Percentiles rank a stretch among this genome's conserved stretches.
phyloP scores from a whole-genome alignment of 2,888 invertebrate genomes.

The Melinaea marsaeus region DNA sequence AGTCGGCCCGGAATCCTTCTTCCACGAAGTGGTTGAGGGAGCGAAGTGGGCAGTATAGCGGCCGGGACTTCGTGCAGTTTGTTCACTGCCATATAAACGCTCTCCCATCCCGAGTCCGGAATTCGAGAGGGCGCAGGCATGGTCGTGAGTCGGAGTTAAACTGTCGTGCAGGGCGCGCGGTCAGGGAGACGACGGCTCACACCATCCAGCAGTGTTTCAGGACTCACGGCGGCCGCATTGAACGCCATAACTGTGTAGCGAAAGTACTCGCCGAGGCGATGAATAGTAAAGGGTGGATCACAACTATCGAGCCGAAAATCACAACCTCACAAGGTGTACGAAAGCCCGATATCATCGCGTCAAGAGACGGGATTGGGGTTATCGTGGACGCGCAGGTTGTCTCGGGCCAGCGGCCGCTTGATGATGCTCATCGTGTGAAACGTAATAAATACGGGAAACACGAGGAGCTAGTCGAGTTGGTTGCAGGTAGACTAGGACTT shows the following conservation, averaged over 20 bases:
- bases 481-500: constrained; percentile 33
- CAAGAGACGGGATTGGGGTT: constrained; percentile 30
- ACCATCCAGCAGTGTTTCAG: constrained; percentile 33
- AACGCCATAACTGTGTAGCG: constrained; percentile 42
- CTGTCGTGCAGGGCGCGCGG: constrained; percentile 42
- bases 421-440: constrained; percentile 35
- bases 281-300: constrained; percentile 37
- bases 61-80: constrained; percentile 43
- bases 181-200: constrained; percentile 41
- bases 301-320: neutral
- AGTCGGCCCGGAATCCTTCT: constrained; percentile 15
- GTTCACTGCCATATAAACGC: constrained; percentile 41
- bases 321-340: constrained; percentile 29
- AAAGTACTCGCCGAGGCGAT: constrained; percentile 34
- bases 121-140: constrained; percentile 24
- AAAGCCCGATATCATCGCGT: constrained; percentile 45
- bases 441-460: constrained; percentile 34
- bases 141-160: constrained; percentile 29
- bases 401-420: constrained; percentile 37
- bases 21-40: constrained; percentile 30
- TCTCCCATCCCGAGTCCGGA: constrained; percentile 38
- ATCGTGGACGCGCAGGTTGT: constrained; percentile 48
- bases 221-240: constrained; percentile 46
- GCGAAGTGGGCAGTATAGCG: constrained; percentile 18
- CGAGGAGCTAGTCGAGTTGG: constrained; percentile 31